Evolutionary conservation across 2,888 invertebrate genomes (phyloP).

Genomic region (Drosophila buzzatii): DNA sequence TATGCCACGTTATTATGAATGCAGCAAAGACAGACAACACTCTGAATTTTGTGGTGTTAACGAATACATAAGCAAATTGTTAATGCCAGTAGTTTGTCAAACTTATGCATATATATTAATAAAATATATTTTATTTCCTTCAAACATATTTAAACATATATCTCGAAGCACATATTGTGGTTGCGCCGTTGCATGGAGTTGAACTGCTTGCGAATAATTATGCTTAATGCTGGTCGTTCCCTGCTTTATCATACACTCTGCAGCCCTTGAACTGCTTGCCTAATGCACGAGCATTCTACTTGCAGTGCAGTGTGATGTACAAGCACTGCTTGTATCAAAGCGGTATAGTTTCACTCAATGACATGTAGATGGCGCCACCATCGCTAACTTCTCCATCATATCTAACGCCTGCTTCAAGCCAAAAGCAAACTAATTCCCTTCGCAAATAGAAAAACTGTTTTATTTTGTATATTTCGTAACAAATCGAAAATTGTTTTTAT

Average conservation of each 20-base stretch:
- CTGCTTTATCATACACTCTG: no score
- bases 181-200: no score
- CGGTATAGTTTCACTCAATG: not conserved
- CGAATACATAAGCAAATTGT: no score
- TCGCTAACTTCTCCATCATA: not conserved
- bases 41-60: no score
- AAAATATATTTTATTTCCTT: no score
- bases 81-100: no score
- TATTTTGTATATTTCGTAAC: constrained; percentile 76
- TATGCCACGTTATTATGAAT: no score
- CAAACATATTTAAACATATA: no score
- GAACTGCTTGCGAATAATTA: not conserved
- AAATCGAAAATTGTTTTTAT: constrained; percentile 78
- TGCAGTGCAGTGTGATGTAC: no score
- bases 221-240: not conserved
- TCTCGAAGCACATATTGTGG: no score
- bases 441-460: constrained; percentile 27
- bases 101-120: not conserved
- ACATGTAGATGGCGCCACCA: constrained; percentile 20
- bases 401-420: not conserved
- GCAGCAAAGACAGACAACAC: no score
- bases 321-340: no score
- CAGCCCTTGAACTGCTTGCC: not conserved
- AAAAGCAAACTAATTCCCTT: not conserved
- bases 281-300: not conserved